A percentile compares a stretch with the other conserved stretches of the same genome.
phyloP scores from a whole-genome alignment of 2,113 vertebrate genomes.

The Eptatretus burgeri region DNA sequence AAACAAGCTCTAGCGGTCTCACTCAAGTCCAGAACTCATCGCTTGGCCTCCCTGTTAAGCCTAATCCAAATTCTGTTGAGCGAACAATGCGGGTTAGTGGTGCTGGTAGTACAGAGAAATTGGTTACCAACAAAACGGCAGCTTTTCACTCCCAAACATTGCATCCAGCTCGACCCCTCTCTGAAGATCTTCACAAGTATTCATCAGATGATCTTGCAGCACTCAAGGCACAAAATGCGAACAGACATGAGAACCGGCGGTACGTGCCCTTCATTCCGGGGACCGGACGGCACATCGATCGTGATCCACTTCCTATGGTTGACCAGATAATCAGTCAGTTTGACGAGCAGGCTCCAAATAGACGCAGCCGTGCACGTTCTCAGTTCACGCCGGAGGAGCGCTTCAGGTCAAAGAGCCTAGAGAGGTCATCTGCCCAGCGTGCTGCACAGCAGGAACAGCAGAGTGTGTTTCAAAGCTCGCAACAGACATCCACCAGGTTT shows the following conservation, averaged over 20 bases:
- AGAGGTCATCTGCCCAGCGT: conserved; percentile 18
- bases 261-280: conserved; percentile 73
- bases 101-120: too few relatives aligned
- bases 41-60: too few relatives aligned
- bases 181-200: too few relatives aligned
- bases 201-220: too few relatives aligned
- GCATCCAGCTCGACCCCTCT: too few relatives aligned
- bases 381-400: conserved; percentile 49
- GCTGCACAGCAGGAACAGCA: background rate
- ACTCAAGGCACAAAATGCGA: conserved; percentile 29
- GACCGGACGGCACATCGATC: conserved; percentile 73
- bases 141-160: too few relatives aligned
- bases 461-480: background rate
- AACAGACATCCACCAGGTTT: too few relatives aligned
- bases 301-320: conserved; percentile 42
- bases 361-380: conserved; percentile 38
- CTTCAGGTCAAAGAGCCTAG: conserved; percentile 54
- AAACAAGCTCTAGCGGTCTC: too few relatives aligned
- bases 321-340: conserved; percentile 78
- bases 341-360: conserved; percentile 33
- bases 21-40: too few relatives aligned
- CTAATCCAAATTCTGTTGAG: too few relatives aligned
- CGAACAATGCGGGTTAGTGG: too few relatives aligned
- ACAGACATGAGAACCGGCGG: conserved; percentile 63
- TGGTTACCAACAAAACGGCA: too few relatives aligned